Conservation (phyloP, 2,797 vertebrate genomes). For the Coregonus sp. region DNA sequence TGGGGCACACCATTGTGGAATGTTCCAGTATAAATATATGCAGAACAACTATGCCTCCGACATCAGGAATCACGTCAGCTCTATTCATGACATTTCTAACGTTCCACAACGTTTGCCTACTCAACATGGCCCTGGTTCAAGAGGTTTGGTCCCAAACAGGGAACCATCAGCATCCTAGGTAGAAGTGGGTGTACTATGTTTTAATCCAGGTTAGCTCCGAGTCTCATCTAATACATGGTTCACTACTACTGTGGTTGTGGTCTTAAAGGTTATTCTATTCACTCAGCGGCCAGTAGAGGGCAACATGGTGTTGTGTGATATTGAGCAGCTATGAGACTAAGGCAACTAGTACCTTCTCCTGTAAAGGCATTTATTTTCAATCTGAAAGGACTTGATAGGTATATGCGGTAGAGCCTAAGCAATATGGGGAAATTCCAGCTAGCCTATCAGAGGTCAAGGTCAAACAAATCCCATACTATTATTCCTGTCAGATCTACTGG, state of each 20-base stretch:
- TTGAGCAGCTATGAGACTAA: neutral
- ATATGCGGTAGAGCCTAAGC: neutral
- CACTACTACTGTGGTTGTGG: too few species aligned
- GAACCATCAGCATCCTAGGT: conserved; percentile 1
- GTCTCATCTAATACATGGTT: neutral
- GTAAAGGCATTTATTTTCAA: neutral
- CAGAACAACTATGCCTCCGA: too few species aligned
- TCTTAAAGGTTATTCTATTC: conserved; percentile 5
- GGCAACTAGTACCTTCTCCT: too few species aligned
- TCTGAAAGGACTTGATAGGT: neutral
- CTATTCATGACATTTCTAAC: too few species aligned
- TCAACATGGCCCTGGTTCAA: neutral
- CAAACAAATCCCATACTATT: neutral
- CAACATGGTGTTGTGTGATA: neutral
- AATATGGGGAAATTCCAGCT: neutral
- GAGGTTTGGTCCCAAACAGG: conserved; percentile 4
- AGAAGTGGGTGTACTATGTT: neutral
- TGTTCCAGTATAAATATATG: too few species aligned
- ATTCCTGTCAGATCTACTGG: neutral
- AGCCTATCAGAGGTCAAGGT: neutral
- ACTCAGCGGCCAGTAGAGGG: conserved; percentile 18
- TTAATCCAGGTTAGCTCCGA: conserved; percentile 14
- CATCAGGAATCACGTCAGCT: too few species aligned
- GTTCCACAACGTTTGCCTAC: neutral
- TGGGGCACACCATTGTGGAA: too few species aligned